Evolutionary conservation across 2,888 invertebrate genomes (phyloP).

Genomic region (Agriopis leucophaearia): DNA sequence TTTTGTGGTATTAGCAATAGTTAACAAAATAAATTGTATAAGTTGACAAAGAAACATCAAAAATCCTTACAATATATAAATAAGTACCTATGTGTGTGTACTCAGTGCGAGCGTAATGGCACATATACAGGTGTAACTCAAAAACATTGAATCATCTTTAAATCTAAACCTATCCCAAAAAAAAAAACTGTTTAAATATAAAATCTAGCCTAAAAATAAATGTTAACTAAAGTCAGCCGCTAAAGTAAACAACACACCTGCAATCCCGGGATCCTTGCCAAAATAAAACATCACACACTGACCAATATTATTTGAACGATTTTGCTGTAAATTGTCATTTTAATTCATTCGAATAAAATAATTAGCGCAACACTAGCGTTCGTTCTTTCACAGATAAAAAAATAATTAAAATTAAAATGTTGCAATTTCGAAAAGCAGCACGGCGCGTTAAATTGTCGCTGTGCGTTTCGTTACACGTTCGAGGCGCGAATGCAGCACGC

Average conservation of each 20-base stretch:
- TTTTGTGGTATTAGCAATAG: no score
- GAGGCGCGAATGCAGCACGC: constrained; percentile 61
- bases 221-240: neutral
- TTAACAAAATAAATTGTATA: no score
- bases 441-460: constrained; percentile 36
- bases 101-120: no score
- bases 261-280: constrained; percentile 48
- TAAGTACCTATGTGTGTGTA: no score
- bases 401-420: constrained; percentile 36
- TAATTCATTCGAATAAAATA: constrained; percentile 32
- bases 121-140: neutral
- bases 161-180: neutral
- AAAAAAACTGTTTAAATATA: neutral
- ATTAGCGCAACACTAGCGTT: constrained; percentile 46
- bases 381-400: constrained; percentile 17
- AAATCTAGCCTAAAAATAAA: neutral
- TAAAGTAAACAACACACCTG: constrained; percentile 50
- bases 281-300: constrained; percentile 68
- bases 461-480: constrained; percentile 65
- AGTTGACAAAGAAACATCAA: no score
- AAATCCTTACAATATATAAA: no score
- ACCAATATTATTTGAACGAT: constrained; percentile 82
- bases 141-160: neutral
- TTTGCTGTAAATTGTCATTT: constrained; percentile 84
- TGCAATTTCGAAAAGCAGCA: constrained; percentile 42